Base-by-base conservation (phyloP, 2,113 vertebrate genomes). In the Astur gentilis region DNA sequence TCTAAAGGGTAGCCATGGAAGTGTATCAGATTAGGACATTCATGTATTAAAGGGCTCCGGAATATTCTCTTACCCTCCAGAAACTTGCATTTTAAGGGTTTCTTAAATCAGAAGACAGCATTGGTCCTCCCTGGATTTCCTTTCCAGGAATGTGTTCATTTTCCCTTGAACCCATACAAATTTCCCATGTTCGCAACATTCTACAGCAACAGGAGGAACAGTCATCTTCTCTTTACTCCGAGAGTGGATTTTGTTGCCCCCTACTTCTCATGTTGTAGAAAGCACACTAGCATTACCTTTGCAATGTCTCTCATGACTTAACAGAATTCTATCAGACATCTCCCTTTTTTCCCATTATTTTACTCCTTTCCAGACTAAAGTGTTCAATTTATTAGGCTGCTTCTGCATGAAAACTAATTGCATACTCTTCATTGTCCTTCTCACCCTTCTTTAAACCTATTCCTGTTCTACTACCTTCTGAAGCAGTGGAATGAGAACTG, bases 241-340 rank as follows among this genome's bases (percentile, higher is more conserved):
- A 89, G 36, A 86, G 73, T 54, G 83, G 89, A 61, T 92, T 93
- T 85, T 93, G 82, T 95, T 96, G 91, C 78, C 93, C 86, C 75
- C 83, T 94, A 54, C 86, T 88, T 85, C 89, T 79, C 91, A 45
- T 42, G 79, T 29, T 55, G 75, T 25, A 85, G 71, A 95, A 88
- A 82, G 61, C 93, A 88, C 65, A 18, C 22, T 13, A 42, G 52
- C 42, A 54, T 62, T 75, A 92, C 66, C 86, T 97, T 67, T 67
- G 50, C 86, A 62, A 27, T 2, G 9, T 47, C 47, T 75, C 86
- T 38, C 62, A 54, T 9, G 38, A 47, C 42, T 45, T 57, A 44
- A 27, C 26, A 64, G n/a, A 38, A 13, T 62, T 57, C 60, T 70
- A 10, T 7, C 49, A 77, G 36, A 29, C 44, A 21, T 45, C 25